Evolutionary conservation across 1,140 invertebrate species (phyloP).

Genomic region (Listronotus bonariensis): DNA sequence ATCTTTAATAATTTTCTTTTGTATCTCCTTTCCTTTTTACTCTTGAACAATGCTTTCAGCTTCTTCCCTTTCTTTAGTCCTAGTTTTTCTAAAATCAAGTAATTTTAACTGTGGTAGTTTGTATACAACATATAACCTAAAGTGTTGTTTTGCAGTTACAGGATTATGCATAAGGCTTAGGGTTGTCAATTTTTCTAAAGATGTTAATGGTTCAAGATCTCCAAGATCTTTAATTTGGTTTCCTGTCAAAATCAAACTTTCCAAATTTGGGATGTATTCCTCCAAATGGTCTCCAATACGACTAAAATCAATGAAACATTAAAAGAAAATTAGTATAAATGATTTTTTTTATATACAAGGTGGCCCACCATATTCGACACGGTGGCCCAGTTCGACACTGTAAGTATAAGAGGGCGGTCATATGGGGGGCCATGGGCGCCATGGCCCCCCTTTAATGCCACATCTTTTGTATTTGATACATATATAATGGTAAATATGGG

Average conservation of each 20-base stretch:
- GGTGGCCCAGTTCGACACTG: too few relatives aligned
- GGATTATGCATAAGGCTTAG: constrained; percentile 95
- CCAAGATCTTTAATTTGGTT: constrained; percentile 94
- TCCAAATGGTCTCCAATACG: constrained; percentile 88
- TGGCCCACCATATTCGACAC: too few relatives aligned
- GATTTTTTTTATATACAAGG: too few relatives aligned
- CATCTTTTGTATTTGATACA: too few relatives aligned
- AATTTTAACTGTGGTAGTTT: constrained; percentile 88
- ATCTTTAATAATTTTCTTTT: constrained; percentile 84
- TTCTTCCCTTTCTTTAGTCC: constrained; percentile 86
- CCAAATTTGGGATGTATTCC: constrained; percentile 87
- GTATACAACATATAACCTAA: constrained; percentile 72
- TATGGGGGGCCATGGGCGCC: too few relatives aligned
- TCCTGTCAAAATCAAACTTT: constrained; percentile 90
- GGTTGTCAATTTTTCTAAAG: constrained; percentile 76
- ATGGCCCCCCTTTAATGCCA: too few relatives aligned
- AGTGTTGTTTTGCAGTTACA: constrained; percentile 92
- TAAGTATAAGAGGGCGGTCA: too few relatives aligned
- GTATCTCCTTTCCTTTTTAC: constrained; percentile 91
- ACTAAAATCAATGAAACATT: constrained; percentile 61
- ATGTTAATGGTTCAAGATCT: constrained; percentile 88
- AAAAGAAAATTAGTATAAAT: not conserved
- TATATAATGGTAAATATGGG: too few relatives aligned
- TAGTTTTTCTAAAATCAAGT: constrained; percentile 95
- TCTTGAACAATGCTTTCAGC: constrained; percentile 89